These are phyloP conservation scores for Ptilorrhoa leucosticta DNA, from an alignment of 2,113 vertebrate genomes.

Conservation along the genomic window DNA sequence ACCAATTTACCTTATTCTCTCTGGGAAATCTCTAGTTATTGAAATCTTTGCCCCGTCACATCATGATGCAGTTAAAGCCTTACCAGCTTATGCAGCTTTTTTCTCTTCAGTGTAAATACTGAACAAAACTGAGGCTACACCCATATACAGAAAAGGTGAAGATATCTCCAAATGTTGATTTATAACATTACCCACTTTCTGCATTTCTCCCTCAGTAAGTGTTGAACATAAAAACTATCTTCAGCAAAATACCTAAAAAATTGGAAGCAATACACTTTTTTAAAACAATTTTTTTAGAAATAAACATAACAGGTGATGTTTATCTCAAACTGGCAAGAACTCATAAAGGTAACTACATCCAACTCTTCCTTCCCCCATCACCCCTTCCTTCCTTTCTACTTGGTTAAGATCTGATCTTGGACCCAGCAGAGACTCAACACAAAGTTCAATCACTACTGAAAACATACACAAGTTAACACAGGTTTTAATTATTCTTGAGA, in stretches of 20 bases:
- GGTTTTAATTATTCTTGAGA: constrained; percentile 50
- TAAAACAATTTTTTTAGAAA: neutral
- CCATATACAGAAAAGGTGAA: neutral
- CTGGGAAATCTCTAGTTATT: neutral
- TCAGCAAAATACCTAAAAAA: neutral
- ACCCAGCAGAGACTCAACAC: constrained; percentile 13
- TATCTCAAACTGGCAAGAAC: neutral
- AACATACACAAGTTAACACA: constrained; percentile 42
- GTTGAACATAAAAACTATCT: neutral
- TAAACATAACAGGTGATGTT: neutral
- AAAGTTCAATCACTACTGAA: constrained; percentile 20
- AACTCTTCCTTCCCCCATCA: neutral
- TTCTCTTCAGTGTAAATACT: neutral
- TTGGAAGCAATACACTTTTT: neutral
- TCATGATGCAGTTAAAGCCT: neutral
- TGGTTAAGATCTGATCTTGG: constrained; percentile 24
- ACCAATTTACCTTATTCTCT: neutral
- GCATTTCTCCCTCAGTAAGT: neutral
- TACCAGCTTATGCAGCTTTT: neutral
- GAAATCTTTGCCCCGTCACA: neutral
- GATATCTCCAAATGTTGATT: neutral
- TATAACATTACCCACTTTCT: neutral
- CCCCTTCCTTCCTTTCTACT: constrained; percentile 14
- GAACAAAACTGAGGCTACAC: neutral
- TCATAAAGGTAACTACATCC: neutral